Conservation (phyloP, 2,113 vertebrate species). For the Nestor notabilis region DNA sequence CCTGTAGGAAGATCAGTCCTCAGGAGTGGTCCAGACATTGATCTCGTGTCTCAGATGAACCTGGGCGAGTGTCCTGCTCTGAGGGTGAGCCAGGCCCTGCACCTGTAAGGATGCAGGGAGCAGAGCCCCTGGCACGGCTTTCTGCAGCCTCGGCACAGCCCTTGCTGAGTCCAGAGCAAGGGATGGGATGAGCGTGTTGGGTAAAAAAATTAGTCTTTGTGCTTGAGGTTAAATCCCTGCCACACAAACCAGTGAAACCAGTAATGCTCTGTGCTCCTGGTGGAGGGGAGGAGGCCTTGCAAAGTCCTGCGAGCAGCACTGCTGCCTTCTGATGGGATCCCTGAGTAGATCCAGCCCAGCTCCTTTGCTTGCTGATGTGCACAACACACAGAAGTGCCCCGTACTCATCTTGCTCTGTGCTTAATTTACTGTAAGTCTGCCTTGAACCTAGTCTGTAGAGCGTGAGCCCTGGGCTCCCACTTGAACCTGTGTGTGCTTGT, state of each 20-base stretch:
- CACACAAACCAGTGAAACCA: rapidly evolving
- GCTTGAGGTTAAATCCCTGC: background rate
- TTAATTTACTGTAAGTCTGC: background rate
- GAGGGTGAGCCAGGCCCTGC: background rate
- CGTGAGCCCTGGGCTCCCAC: background rate
- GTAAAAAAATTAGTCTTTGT: background rate
- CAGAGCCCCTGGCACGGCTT: background rate
- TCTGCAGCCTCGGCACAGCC: background rate
- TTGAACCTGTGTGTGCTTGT: background rate
- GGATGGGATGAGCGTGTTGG: background rate
- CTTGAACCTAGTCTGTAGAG: rapidly evolving
- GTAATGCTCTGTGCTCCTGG: background rate
- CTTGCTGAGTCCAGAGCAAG: background rate
- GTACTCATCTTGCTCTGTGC: too few relatives aligned
- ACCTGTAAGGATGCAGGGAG: background rate
- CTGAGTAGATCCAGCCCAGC: background rate
- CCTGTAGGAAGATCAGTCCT: background rate
- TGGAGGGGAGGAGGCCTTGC: background rate
- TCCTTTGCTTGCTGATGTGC: background rate
- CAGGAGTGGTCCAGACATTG: background rate
- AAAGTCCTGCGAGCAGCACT: background rate
- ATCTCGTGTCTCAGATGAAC: background rate
- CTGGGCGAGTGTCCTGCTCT: background rate
- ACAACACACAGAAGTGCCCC: background rate
- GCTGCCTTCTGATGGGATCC: background rate